Base-by-base conservation (phyloP, 2,888 invertebrate species). In the Orchestes rusci region DNA sequence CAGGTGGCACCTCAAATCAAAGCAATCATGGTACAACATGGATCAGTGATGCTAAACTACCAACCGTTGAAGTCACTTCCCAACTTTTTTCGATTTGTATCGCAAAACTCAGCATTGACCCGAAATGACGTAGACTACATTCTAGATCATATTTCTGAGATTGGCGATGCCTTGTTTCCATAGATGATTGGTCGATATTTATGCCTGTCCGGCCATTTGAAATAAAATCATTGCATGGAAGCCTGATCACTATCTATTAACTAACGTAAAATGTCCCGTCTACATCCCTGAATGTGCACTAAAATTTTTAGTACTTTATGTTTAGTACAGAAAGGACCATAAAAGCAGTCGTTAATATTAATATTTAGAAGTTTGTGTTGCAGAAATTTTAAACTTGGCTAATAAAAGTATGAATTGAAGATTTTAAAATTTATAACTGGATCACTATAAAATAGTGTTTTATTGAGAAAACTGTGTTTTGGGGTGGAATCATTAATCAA, bases 61-160 rank as follows among this genome's bases (percentile, higher is more conserved):
- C 81, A 82, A 64, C 80, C 81, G 0, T 64, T 79, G 33, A 73
- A 74, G 41, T 59, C 73, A 8, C 65, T 72, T 32, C 80, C 79
- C 1, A 82, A 82, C 61, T 81, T 82, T 63, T 82, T 82, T 63
- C 69, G 81, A 35, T 76, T 80, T 59, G 78, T 80, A 27, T 66
- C 71, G 2, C 79, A 80, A 53, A 81, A 78, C 59, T 76, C 77
- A 7, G 74, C 73, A n/a, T 66, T 77, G 7, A 73, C 70, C 2
- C 61, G 60, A 23, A 61, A 66, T 4, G 80, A 81, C 59, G 66
- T 80, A 27, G 74, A 76, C 56, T 79, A 75, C 56, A 71, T 82
- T 47, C 59, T 81, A 45, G 70, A 77, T 51, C 78, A 80, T 59
- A 74, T 82, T 35, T 71, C 76, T 47, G 70, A 71, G 45, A 73